Base-by-base conservation (phyloP, 2,888 invertebrate species). In the Sicus ferrugineus region DNA sequence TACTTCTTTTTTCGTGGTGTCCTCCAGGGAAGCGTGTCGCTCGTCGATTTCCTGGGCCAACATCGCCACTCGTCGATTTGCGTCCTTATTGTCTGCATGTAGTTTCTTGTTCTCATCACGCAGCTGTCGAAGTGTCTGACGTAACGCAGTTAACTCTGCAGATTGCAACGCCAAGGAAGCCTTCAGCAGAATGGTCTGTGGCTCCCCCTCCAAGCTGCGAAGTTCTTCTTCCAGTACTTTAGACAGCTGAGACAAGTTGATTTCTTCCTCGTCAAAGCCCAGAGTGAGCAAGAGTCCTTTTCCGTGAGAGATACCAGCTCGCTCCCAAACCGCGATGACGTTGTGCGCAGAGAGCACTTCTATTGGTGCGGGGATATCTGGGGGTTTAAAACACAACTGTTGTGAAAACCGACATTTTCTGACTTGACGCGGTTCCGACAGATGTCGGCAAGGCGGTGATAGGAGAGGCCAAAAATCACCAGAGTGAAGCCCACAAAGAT, bases 1-100 rank as follows among this genome's bases (percentile, higher is more conserved):
- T 73, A 82, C 80, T 72, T 82, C 80, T 71, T 83, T 76, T 79
- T 91, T 90, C 31, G 92, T 88, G 34, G 91, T 90, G 72, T 90
- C 90, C 82, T 97, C 96, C 81, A 96, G 88, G 70, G 91, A 89
- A 1, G 91, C 89, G 82, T 96, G 95, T 77, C 93, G 91, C 79
- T 97, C 97, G 82, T 97, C 97, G 2, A 96, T 93, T 84, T 97
- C 97, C 77, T 93, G 93, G 1, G 95, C 96, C 63, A 97, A 86
- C 67, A 94, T 82, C 0, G 90, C 88, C 0, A 94, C 93, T 75
- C 96, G 88, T 69, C 91, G 89, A 80, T 96, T 95, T 0, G 95
- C 94, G 80, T 95, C 95, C 23, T 88, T 87, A 21, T 96, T 89
- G 79, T 95, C 95, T 14, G 88, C 86, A 72, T 91, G 90, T 48